Evolutionary conservation across 2,797 vertebrate species (phyloP), one percentile per base, ranked within the genome.

Genomic region (Geotrypetes seraphini): DNA sequence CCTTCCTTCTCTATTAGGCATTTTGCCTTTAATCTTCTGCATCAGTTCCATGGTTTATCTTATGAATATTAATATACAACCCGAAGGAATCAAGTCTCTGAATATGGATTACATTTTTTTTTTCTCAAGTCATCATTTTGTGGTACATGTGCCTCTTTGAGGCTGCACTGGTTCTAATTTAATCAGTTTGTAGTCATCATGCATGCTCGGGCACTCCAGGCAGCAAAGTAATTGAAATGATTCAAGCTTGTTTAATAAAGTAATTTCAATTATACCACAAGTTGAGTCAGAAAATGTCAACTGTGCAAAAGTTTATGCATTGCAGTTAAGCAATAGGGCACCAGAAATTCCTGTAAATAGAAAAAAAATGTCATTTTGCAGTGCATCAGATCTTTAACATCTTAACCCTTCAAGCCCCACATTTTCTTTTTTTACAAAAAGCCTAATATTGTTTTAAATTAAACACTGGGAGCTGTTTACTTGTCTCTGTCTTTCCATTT

Each of bases 181-280:
- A 64, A 68, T 68, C 64, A 60, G 55, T 53, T 49, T 53, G 60
- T 53, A 64, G 57, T 53, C 57, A 55, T 64, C 64, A 50, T 50
- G 43, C 42, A 44, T 27, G 34, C 55, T 57, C 55, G 36, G 55
- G 47, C 60, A 46, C 57, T 64, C 43, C 36, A 44, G 60, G 60
- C 64, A 55, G 59, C 3, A 1, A 49, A 57, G 60, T 64, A 64
- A 64, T 64, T 68, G 60, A 64, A 68, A 60, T 64, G 60, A 67
- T 64, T 60, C 57, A 59, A 62, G 57, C 55, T 68, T 60, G 53
- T 64, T 68, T 68, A 68, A 64, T 68, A 64, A 64, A 68, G 57
- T 60, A 68, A 68, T 64, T 60, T 64, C 60, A 64, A 64, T 64
- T 68, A 68, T 53, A 48, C 49, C 43, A 37, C 44, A 50, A 68